A percentile compares a stretch with the other conserved stretches of the same genome.
phyloP scores from a whole-genome alignment of 2,113 vertebrate genomes.

The Edolisoma coerulescens region DNA sequence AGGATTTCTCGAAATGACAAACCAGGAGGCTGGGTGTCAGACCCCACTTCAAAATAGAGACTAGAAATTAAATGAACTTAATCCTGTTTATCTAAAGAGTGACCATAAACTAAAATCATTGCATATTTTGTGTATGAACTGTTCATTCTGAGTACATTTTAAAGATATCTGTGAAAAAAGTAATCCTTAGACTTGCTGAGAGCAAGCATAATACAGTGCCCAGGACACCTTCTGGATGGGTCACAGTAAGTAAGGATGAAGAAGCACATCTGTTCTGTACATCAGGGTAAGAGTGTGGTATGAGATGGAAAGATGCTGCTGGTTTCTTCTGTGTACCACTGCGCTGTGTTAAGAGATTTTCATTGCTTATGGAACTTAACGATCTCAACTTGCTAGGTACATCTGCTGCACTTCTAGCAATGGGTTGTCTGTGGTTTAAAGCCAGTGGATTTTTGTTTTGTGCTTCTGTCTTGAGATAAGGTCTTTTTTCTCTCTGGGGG shows the following conservation, averaged over 20 bases:
- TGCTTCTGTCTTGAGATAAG: not conserved
- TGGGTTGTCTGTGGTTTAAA: not conserved
- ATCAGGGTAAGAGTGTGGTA: not conserved
- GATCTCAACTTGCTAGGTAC: not conserved
- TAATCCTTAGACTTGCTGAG: not conserved
- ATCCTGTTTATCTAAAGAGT: not conserved
- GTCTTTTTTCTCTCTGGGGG: not conserved
- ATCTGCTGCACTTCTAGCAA: not conserved
- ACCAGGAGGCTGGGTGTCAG: not conserved
- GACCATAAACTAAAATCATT: not conserved
- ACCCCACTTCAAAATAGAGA: not conserved
- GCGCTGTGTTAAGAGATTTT: not conserved
- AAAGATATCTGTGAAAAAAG: not conserved
- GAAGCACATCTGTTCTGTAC: fast-evolving
- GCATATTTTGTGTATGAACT: not conserved
- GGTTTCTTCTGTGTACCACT: not conserved
- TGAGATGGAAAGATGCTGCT: not conserved
- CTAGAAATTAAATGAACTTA: not conserved
- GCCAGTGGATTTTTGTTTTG: not conserved
- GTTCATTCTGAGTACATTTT: not conserved
- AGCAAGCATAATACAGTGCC: not conserved
- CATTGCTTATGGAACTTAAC: not conserved
- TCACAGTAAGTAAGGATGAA: not conserved
- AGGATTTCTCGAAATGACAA: not conserved
- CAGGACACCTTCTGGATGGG: not conserved